These are phyloP conservation scores for Tenthredo notha DNA, from an alignment of 2,888 invertebrate genomes.

Conservation along the genomic window DNA sequence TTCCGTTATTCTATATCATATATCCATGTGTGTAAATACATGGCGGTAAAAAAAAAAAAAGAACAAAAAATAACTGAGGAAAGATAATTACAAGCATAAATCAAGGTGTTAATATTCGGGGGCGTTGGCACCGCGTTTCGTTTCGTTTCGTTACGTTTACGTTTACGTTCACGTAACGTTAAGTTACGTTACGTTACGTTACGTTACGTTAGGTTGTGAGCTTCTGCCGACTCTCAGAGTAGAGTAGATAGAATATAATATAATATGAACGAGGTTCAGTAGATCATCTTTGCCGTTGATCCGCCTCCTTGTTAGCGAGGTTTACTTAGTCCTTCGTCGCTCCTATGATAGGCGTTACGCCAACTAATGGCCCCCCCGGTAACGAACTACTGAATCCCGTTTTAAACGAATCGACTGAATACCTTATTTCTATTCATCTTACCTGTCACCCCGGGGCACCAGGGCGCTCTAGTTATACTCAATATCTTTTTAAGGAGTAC, in stretches of 20 bases:
- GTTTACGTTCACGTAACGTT: slow-evolving; percentile 69
- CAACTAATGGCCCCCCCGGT: slow-evolving; percentile 76
- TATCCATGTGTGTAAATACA: neutral
- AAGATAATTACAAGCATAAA: slow-evolving; percentile 78
- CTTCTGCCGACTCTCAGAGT: neutral
- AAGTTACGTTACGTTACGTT: slow-evolving; percentile 52
- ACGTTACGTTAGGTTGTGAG: slow-evolving; percentile 59
- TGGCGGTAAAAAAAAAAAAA: slow-evolving; percentile 18
- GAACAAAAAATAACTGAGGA: slow-evolving; percentile 40
- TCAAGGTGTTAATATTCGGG: slow-evolving; percentile 77
- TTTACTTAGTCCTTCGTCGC: slow-evolving; percentile 74
- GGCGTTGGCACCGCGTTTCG: slow-evolving; percentile 72
- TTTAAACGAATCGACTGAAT: slow-evolving; percentile 43
- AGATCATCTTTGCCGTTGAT: slow-evolving; percentile 74
- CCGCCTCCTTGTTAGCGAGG: slow-evolving; percentile 77
- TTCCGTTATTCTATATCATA: neutral
- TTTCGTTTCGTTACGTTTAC: slow-evolving; percentile 36
- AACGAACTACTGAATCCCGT: slow-evolving; percentile 73
- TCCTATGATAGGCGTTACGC: slow-evolving; percentile 75
- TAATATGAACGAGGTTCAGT: slow-evolving; percentile 66
- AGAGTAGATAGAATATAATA: slow-evolving; percentile 38
- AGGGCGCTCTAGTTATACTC: neutral
- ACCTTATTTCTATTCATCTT: slow-evolving; percentile 47
- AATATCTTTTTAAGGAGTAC: neutral
- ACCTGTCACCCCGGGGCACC: slow-evolving; percentile 46